Evolutionary conservation across 2,113 vertebrate species (phyloP), one percentile per base, ranked within the genome.

Genomic region (Alouatta palliata): DNA sequence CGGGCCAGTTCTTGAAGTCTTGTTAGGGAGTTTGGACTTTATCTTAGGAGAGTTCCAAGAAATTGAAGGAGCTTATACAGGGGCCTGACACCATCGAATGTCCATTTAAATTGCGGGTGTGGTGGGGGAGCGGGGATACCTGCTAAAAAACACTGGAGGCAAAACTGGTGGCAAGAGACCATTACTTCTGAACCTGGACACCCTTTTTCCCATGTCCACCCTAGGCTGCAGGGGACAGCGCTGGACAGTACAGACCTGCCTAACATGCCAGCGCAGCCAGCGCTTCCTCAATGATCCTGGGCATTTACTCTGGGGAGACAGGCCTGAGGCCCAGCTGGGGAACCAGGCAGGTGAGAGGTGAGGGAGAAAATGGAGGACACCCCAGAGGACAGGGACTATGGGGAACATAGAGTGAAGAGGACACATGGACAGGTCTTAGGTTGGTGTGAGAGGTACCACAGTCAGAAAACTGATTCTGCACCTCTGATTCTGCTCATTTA

Each of bases 161-260:
- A 93, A n/a, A 89, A 88, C 23, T 86, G 64, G 8, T 8, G 80
- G 16, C 47, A 43, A 32, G 66, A 94, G n/a, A 52, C 19, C 23
- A 45, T 89, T 95, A 77, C 58, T 83, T 64, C 21, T 76, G 80
- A 85, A 35, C 25, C 20, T 80, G 37, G 10, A 7, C 43, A 49
- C 23, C 49, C 25, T 71, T 73, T 43, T 37, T 45, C 27, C 30
- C 49, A 25, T 80, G 30, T 80, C 45, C 17, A 70, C 30, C 25
- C 6, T 40, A 98, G 97, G 97, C 58, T 30, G 81, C 68, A 97
- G 37, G 85, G 96, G 97, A 43, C 97, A 96, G 81, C 90, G 96
- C 58, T 98, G 98, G 98, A 98, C 98, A 37, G 96, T 98, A 7
- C 95, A 98, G 90, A 98, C 97, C 45, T 98, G 97, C 90, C 92